A percentile compares a stretch with the other conserved stretches of the same genome.
Evolutionary conservation across 2,888 invertebrate genomes (phyloP).

Genomic region (Andrena bicolor): DNA sequence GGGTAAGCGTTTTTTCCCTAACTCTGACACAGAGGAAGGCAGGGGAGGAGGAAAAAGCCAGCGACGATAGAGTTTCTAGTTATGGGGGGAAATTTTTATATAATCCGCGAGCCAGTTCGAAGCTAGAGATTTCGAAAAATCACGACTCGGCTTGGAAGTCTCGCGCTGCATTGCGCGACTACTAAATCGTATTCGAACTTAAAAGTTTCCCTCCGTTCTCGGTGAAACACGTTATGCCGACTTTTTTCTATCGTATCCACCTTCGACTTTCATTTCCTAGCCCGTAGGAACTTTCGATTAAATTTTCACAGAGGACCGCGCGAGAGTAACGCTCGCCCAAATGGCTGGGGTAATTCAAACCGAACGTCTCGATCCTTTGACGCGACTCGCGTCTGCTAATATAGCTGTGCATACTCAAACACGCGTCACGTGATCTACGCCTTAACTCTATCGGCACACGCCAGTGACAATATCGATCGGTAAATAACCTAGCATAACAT

Average conservation of each 20-base stretch:
- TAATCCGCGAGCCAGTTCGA: constrained; percentile 55
- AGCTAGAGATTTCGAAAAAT: constrained; percentile 65
- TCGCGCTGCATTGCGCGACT: constrained; percentile 34
- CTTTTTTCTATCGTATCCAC: not conserved
- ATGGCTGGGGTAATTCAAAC: constrained; percentile 38
- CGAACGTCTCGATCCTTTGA: constrained; percentile 54
- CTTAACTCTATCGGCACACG: not conserved
- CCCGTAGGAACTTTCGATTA: constrained; percentile 53
- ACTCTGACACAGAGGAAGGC: constrained; percentile 33
- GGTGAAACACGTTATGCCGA: constrained; percentile 25
- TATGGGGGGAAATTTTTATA: constrained; percentile 68
- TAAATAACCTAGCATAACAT: too few relatives aligned
- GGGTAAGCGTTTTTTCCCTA: constrained; percentile 68
- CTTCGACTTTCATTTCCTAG: constrained; percentile 51
- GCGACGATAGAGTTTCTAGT: constrained; percentile 59
- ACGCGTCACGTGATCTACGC: constrained; percentile 20
- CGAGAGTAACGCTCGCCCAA: constrained; percentile 30
- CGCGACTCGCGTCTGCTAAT: constrained; percentile 24
- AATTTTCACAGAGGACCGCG: constrained; percentile 48
- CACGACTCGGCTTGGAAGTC: constrained; percentile 31
- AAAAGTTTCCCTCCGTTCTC: constrained; percentile 36
- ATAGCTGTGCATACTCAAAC: constrained; percentile 45
- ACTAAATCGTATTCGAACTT: constrained; percentile 49
- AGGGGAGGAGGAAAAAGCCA: constrained; percentile 4
- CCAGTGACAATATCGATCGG: too few relatives aligned